These are phyloP conservation scores for Drosophila sucinea DNA, from an alignment of 1,140 invertebrate genomes.

Conservation along the genomic window DNA sequence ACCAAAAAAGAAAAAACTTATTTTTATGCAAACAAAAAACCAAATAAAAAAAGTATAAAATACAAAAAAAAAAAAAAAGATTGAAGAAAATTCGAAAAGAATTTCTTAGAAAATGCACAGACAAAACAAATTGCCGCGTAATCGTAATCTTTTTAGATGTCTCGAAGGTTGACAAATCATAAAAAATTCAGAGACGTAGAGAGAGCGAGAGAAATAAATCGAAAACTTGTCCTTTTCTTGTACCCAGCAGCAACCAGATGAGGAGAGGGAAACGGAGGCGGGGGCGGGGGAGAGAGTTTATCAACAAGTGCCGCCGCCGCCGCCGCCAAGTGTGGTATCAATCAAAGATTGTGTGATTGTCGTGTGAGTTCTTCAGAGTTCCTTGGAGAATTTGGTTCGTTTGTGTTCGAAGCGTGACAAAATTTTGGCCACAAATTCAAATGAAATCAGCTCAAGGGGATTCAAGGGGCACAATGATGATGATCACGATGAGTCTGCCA, in stretches of 20 bases:
- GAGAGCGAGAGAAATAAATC: slow-evolving; percentile 44
- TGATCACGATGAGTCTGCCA: neutral
- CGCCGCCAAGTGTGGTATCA: slow-evolving; percentile 59
- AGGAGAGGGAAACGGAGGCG: neutral
- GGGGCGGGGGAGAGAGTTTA: slow-evolving; percentile 30
- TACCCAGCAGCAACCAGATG: neutral
- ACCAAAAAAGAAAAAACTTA: neutral
- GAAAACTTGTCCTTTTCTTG: slow-evolving; percentile 40
- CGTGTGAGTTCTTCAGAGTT: slow-evolving; percentile 28
- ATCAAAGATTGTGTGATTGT: slow-evolving; percentile 53
- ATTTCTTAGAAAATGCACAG: slow-evolving; percentile 39
- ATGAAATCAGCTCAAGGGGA: slow-evolving; percentile 51
- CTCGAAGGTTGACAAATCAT: slow-evolving; percentile 48
- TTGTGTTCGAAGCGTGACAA: slow-evolving; percentile 70
- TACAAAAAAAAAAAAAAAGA: neutral
- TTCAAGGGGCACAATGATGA: slow-evolving; percentile 6
- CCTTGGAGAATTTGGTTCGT: slow-evolving; percentile 55
- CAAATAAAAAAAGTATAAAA: neutral
- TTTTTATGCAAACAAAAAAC: slow-evolving; percentile 9
- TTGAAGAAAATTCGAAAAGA: slow-evolving; percentile 40
- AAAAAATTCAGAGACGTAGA: neutral
- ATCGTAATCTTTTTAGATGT: slow-evolving; percentile 52
- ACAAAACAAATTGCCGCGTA: slow-evolving; percentile 79
- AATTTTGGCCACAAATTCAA: slow-evolving; percentile 76
- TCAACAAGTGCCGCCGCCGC: slow-evolving; percentile 70